A percentile compares a stretch with the other conserved stretches of the same genome.
Conservation (phyloP, 2,113 vertebrate genomes). For the Lathamus discolor region DNA sequence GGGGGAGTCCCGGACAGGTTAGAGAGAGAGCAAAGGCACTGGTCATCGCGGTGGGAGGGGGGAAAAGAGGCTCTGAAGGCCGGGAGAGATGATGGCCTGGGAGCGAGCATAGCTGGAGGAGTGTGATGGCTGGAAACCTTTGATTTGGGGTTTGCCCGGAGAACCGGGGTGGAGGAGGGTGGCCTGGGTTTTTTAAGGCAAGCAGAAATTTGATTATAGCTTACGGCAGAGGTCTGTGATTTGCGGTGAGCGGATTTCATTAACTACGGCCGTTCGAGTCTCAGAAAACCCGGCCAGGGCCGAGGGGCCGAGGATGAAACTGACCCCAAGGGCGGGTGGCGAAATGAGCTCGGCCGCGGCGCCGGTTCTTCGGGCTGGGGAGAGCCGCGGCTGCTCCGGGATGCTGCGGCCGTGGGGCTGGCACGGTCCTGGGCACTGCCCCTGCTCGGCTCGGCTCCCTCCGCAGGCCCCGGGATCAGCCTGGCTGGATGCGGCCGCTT, state of each 20-base stretch:
- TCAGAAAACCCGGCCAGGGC: background rate
- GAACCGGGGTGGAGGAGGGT: slow-evolving; percentile 26
- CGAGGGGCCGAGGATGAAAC: background rate
- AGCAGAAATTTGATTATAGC: slow-evolving; percentile 62
- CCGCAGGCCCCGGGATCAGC: background rate
- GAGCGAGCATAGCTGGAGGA: background rate
- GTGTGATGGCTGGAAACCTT: slow-evolving; percentile 37
- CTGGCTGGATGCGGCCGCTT: background rate
- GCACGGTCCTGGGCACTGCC: background rate
- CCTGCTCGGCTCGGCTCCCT: background rate
- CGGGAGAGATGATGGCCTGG: background rate
- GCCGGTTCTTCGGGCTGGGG: background rate
- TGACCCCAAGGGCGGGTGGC: background rate
- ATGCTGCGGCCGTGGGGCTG: background rate
- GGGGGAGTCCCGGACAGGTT: background rate
- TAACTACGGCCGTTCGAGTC: background rate
- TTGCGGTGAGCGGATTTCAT: slow-evolving; percentile 54
- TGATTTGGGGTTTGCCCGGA: slow-evolving; percentile 54
- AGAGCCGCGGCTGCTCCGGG: background rate
- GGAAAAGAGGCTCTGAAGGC: background rate
- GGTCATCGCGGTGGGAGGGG: background rate
- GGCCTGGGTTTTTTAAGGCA: slow-evolving; percentile 50
- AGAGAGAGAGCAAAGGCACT: background rate
- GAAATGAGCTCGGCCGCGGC: background rate
- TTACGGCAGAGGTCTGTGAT: slow-evolving; percentile 50